phyloP scores from a whole-genome alignment of 2,797 vertebrate genomes.

The Falco novaeseelandiae region DNA sequence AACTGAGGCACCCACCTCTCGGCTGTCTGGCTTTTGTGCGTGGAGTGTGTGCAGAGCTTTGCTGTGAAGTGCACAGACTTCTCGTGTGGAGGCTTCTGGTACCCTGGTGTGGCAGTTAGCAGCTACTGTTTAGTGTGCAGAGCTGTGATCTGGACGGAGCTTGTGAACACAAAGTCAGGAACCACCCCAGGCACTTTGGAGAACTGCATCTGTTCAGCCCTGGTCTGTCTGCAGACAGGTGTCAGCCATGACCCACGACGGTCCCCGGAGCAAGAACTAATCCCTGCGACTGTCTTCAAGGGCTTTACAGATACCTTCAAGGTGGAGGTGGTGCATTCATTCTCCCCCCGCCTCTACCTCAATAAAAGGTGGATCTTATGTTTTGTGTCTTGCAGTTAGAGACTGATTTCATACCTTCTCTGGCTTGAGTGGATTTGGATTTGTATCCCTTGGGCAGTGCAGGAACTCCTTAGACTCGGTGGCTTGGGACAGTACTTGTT shows the following conservation, averaged over 20 bases:
- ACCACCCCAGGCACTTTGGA: accelerated
- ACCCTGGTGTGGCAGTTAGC: neutral
- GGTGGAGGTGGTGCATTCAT: neutral
- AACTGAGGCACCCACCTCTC: neutral
- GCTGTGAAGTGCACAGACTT: accelerated
- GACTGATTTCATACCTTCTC: neutral
- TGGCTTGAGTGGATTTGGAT: neutral
- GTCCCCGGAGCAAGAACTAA: neutral
- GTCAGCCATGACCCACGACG: neutral
- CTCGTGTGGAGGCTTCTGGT: accelerated
- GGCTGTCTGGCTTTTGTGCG: accelerated
- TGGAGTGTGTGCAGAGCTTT: neutral
- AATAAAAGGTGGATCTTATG: neutral
- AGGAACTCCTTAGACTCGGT: neutral
- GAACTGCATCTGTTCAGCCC: neutral
- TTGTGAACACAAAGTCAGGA: neutral
- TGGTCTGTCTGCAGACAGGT: neutral
- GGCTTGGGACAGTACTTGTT: neutral
- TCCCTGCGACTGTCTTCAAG: neutral
- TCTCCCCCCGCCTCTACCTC: neutral
- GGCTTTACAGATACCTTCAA: neutral
- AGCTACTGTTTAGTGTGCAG: neutral
- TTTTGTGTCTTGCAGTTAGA: neutral
- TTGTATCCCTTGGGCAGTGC: neutral
- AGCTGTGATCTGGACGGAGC: neutral